Percentiles rank a stretch among this genome's conserved stretches.
phyloP scores from a whole-genome alignment of 2,797 vertebrate species.

The Sebastes wilsoni region DNA sequence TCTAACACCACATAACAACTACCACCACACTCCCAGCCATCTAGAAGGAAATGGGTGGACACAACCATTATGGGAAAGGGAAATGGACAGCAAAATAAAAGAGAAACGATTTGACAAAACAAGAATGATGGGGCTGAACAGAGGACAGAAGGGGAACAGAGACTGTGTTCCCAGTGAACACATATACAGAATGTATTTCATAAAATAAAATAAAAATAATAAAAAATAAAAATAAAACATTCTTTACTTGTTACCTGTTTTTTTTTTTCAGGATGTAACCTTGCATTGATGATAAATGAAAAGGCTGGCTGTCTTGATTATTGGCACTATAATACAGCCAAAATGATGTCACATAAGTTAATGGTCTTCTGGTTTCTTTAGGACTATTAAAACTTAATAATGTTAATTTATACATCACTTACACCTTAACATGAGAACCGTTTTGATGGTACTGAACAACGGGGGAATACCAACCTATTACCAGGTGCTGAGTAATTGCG shows the following conservation, averaged over 20 bases:
- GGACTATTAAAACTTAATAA: background rate
- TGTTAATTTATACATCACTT: background rate
- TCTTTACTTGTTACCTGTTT: no score
- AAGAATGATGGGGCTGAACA: background rate
- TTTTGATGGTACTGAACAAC: constrained; percentile 2
- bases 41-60: background rate
- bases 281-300: background rate
- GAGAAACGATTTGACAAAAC: background rate
- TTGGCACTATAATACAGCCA: background rate
- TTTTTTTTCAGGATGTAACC: background rate
- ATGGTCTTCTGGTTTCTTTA: background rate
- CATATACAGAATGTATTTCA: background rate
- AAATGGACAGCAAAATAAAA: background rate
- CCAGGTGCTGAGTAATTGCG: constrained; percentile 5
- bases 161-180: background rate
- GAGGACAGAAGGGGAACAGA: background rate
- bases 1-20: background rate
- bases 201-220: no score
- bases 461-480: background rate
- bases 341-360: background rate
- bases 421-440: background rate
- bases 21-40: background rate
- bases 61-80: background rate
- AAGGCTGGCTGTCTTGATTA: background rate
- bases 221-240: no score